Evolutionary conservation across 2,113 vertebrate genomes (phyloP), one percentile per base, ranked within the genome.

Genomic region (Tenrec ecaudatus): DNA sequence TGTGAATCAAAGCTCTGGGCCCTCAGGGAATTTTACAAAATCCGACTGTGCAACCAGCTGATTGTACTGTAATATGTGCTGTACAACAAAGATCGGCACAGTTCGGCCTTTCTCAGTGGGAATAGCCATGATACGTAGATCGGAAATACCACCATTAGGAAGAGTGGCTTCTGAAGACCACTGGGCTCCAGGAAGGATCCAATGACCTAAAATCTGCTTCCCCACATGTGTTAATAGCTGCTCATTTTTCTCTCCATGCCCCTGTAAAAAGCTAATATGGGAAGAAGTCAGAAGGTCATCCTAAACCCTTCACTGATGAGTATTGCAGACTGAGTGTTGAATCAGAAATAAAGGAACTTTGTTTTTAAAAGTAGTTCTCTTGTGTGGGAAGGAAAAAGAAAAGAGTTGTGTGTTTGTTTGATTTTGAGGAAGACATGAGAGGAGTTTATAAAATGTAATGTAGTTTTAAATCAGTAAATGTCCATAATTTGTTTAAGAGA

Each of bases 11-110:
- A 89, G 71, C 60, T 88, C 93, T 38, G 19, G 27, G 90, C 82
- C 71, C 66, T 89, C 15, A 31, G 86, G 88, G 76, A 83, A 75
- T 90, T 93, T 89, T 19, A 93, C 91, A 82, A 88, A 90, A 81
- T 83, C 23, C 86, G 81, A 31, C 43, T 77, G 64, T 82, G 47
- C 82, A 88, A 77, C 47, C 43, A 88, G 90, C 43, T 43, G 27
- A 78, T 71, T 85, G 29, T 81, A 66, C 71, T 64, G 12, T 12
- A 84, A 81, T 77, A 53, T 38, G 60, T 38, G 33, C 14, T 16
- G 0, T 40, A 6, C 12, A 36, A 64, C 23, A 38, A 79, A 82
- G 20, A 82, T 22, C 33, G 23, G 64, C 58, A 68, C 2, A 2
- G 58, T 82, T 66, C 33, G 64, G 7, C 19, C 40, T 78, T 83